These are phyloP conservation scores for Nylanderia fulva DNA, from an alignment of 1,140 invertebrate species.

Conservation along the genomic window DNA sequence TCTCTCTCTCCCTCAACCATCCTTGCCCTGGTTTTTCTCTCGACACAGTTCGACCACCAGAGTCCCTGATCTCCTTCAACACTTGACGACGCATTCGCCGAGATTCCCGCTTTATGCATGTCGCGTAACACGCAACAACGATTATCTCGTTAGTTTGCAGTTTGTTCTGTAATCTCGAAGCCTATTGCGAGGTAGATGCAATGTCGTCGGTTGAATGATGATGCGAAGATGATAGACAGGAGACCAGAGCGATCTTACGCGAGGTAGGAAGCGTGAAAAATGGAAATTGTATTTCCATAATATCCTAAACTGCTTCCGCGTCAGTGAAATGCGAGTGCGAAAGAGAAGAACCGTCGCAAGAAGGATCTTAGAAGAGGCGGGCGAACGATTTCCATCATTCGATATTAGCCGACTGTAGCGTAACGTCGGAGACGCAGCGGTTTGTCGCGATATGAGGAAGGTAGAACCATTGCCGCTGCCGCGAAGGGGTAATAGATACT, in stretches of 20 bases:
- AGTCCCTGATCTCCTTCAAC: background rate
- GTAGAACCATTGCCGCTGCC: background rate
- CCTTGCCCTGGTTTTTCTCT: conserved; percentile 27
- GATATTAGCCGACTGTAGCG: conserved; percentile 64
- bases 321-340: conserved; percentile 42
- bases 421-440: conserved; percentile 48
- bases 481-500: conserved; percentile 42
- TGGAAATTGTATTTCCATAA: conserved; percentile 61
- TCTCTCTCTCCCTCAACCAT: conserved; percentile 22
- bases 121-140: background rate
- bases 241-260: background rate
- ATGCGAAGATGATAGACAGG: background rate
- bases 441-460: conserved; percentile 48
- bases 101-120: conserved; percentile 6
- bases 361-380: background rate
- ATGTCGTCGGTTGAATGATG: background rate
- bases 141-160: conserved; percentile 16
- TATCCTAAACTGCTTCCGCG: conserved; percentile 55
- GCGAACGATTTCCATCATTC: conserved; percentile 50
- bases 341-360: conserved; percentile 26
- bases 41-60: conserved; percentile 3
- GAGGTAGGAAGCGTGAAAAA: conserved; percentile 41
- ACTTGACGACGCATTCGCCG: background rate
- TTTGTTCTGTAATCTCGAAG: conserved; percentile 15
- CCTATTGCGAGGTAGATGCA: background rate